Base-by-base conservation (phyloP, 2,797 vertebrate species). In the Enteromius fasciolatus region DNA sequence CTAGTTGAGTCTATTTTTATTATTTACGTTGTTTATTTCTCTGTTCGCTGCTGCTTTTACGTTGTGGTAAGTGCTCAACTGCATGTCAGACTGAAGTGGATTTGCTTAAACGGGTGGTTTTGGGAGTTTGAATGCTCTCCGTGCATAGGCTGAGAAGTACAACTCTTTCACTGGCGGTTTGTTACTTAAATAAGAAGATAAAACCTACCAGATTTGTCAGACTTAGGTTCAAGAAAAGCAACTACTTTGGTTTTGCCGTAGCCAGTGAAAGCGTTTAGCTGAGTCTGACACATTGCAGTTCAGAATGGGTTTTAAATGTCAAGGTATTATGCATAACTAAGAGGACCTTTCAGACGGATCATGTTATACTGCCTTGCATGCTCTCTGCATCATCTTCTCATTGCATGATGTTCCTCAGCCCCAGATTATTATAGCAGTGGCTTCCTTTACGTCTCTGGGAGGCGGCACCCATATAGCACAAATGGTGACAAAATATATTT, bases 11-110 rank as follows among this genome's bases (percentile, higher is more conserved):
- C 54, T 87, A 86, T 86, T 92, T 91, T 92, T 90, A 91, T 94
- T 90, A 92, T 94, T 94, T 95, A 91, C 89, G 86, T 90, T 93
- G 92, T 94, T 87, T 91, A 93, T 92, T 94, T 93, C 93, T 94
- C 92, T 93, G 92, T 95, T 95, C 90, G 93, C 93, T 95, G 95
- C 95, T 95, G 94, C 94, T 94, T 95, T 95, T 95, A 92, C 92
- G 89, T 95, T 95, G 94, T 94, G 95, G 95, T 95, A 95, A 95
- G 95, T 96, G 92, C 91, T 94, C 89, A 93, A 91, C 89, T 94
- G 94, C 95, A 95, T 95, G 94, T 93, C 88, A 89, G 94, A 93
- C 92, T 95, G 94, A 93, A 95, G 93, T 95, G 94, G 93, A 93
- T 94, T 92, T 90, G 87, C 90, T 94, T 90, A 88, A 86, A 54